Conservation (phyloP, 2,888 invertebrate species). For the Hyles lineata region DNA sequence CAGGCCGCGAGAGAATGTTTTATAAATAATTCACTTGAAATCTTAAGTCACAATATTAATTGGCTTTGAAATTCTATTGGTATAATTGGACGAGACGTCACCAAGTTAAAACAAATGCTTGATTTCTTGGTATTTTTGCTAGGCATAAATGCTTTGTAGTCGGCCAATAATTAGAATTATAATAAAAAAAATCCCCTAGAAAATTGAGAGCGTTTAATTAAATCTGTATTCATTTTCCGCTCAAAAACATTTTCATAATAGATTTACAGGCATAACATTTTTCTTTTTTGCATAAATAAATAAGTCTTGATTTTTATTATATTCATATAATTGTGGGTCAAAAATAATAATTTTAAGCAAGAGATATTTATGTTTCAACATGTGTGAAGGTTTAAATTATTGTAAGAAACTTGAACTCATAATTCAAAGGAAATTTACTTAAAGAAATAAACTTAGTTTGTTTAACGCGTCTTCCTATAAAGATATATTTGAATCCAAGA, state of each 20-base stretch:
- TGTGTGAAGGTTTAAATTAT: too few species aligned
- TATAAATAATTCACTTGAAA: constrained; percentile 31
- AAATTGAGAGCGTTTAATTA: neutral
- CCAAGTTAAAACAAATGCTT: constrained; percentile 43
- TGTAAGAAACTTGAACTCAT: too few species aligned
- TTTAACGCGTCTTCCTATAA: too few species aligned
- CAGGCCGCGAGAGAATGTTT: neutral
- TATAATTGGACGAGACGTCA: constrained; percentile 59
- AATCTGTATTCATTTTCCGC: neutral
- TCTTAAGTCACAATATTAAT: constrained; percentile 46
- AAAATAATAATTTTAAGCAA: too few species aligned
- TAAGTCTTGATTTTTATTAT: too few species aligned
- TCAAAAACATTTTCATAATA: neutral
- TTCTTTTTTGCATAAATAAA: too few species aligned
- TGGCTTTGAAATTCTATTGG: constrained; percentile 52
- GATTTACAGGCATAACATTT: neutral
- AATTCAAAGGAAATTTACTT: too few species aligned
- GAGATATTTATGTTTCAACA: too few species aligned
- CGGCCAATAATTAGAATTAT: neutral
- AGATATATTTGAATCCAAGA: too few species aligned
- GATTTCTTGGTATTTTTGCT: constrained; percentile 8
- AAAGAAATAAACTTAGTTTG: too few species aligned
- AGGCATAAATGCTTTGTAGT: neutral
- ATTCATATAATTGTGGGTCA: too few species aligned
- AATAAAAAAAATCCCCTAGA: neutral